These are phyloP conservation scores for Muricea muricata DNA, from an alignment of 92 coral and sea anemone species.

Conservation along the genomic window DNA sequence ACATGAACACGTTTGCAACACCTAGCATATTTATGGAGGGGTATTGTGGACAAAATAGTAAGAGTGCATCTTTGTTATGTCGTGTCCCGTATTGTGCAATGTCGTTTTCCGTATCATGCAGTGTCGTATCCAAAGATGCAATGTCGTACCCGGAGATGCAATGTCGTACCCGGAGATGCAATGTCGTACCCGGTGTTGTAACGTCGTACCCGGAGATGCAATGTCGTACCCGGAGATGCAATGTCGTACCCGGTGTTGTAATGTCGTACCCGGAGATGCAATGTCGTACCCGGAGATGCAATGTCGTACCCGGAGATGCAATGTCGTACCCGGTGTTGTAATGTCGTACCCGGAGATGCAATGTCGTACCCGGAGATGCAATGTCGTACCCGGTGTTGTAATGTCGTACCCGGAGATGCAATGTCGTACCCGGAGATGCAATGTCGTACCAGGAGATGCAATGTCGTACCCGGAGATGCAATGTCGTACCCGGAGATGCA, in stretches of 20 bases:
- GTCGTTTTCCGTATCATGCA: background rate
- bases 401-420: too few relatives aligned
- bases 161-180: background rate
- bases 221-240: too few relatives aligned
- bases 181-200: background rate
- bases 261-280: background rate
- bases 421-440: background rate
- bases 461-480: constrained; percentile 21
- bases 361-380: too few relatives aligned
- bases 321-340: background rate
- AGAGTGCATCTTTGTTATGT: too few relatives aligned
- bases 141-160: too few relatives aligned
- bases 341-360: too few relatives aligned
- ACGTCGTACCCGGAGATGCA: too few relatives aligned
- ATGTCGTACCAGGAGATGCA: background rate
- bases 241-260: too few relatives aligned
- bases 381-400: too few relatives aligned
- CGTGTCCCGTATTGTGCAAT: background rate
- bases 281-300: background rate
- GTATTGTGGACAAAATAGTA: background rate
- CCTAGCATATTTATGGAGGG: too few relatives aligned
- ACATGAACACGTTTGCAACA: too few relatives aligned
- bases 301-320: too few relatives aligned
- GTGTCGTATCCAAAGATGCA: background rate
- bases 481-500: constrained; percentile 41